Evolutionary conservation across 2,797 vertebrate species (phyloP).

Genomic region (Atherinosoma microstoma): DNA sequence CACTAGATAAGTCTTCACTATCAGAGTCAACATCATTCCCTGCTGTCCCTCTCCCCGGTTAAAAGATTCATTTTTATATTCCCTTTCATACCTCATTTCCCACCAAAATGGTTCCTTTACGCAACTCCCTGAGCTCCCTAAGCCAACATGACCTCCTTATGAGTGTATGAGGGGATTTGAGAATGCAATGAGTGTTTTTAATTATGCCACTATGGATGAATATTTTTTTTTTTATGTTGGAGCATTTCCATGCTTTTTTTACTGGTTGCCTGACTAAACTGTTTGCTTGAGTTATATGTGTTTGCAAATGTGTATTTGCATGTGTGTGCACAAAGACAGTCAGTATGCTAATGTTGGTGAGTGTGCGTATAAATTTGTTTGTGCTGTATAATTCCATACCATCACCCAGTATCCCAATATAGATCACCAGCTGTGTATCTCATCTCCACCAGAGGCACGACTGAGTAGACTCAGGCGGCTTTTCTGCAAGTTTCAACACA

Average conservation of each 20-base stretch:
- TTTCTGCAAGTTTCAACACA: conserved; percentile 71
- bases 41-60: conserved; percentile 69
- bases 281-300: conserved; percentile 16
- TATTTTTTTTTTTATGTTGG: conserved; percentile 52
- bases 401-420: conserved; percentile 15
- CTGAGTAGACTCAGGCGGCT: conserved; percentile 43
- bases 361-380: conserved; percentile 12
- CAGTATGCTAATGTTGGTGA: conserved; percentile 23
- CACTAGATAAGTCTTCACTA: conserved; percentile 51
- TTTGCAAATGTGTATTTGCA: conserved; percentile 6
- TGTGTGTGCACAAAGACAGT: conserved; percentile 6
- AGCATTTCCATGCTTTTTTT: conserved; percentile 62
- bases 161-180: conserved; percentile 43
- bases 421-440: conserved; percentile 31
- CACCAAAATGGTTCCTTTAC: conserved; percentile 76
- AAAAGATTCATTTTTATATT: conserved; percentile 69
- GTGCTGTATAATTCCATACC: conserved; percentile 3
- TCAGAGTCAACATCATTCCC: conserved; percentile 50
- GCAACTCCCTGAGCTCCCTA: conserved; percentile 72
- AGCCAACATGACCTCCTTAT: conserved; percentile 73
- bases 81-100: conserved; percentile 71
- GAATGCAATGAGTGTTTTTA: conserved; percentile 75
- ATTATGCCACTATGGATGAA: conserved; percentile 71
- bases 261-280: conserved; percentile 41
- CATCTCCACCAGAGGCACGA: conserved; percentile 68